phyloP scores from a whole-genome alignment of 1,140 invertebrate species.

The Hestina assimilis region DNA sequence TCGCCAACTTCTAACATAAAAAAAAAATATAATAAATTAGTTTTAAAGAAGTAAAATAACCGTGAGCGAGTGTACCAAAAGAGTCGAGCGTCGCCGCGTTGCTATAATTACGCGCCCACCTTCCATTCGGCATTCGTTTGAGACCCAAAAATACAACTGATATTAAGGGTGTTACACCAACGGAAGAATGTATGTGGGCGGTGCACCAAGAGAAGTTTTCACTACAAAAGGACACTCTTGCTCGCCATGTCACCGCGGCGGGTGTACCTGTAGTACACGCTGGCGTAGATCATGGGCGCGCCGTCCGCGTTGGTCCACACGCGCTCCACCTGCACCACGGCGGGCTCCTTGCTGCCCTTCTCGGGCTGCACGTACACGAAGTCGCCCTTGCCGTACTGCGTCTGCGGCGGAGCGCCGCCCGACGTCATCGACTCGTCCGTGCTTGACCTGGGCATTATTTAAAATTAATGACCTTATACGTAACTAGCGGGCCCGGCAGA shows the following conservation, averaged over 20 bases:
- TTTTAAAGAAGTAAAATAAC: no score
- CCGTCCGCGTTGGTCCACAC: slow-evolving; percentile 91
- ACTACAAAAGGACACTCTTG: slow-evolving; percentile 5
- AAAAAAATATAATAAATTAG: no score
- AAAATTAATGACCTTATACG: neutral
- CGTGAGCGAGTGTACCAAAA: no score
- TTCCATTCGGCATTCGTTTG: no score
- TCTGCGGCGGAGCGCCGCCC: slow-evolving; percentile 52
- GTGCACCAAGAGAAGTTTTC: neutral
- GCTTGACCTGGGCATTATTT: slow-evolving; percentile 50
- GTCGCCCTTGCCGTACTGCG: slow-evolving; percentile 84
- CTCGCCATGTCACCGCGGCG: no score
- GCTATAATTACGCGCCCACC: no score
- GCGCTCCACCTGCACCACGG: slow-evolving; percentile 92
- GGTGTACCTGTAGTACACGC: slow-evolving; percentile 90
- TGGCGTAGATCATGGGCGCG: slow-evolving; percentile 93
- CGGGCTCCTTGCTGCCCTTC: slow-evolving; percentile 84
- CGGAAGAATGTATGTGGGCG: no score
- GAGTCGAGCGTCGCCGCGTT: no score
- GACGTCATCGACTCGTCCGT: slow-evolving; percentile 67
- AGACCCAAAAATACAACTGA: no score
- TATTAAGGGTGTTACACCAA: no score
- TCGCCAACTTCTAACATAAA: no score
- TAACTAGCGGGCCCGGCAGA: no score
- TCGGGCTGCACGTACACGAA: slow-evolving; percentile 94